phyloP scores from a whole-genome alignment of 2,113 vertebrate genomes.

The Chelonoidis abingdonii region DNA sequence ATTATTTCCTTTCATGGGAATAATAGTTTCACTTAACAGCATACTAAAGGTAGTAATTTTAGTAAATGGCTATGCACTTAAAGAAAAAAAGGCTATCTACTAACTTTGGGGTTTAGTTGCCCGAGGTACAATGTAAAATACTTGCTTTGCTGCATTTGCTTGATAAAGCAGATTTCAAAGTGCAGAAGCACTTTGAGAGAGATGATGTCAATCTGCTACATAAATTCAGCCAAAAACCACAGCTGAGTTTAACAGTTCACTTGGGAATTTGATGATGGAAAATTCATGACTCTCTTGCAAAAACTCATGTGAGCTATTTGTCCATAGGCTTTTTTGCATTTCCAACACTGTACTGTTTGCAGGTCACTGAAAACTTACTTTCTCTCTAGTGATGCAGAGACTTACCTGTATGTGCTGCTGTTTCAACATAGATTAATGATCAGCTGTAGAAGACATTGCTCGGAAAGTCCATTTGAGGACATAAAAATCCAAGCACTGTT shows the following conservation, averaged over 20 bases:
- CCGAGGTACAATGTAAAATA: background rate
- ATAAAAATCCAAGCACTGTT: rapidly evolving
- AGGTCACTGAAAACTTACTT: constrained; percentile 40
- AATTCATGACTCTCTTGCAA: constrained; percentile 60
- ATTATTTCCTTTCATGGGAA: too few species aligned
- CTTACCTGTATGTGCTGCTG: background rate
- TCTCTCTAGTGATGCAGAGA: background rate
- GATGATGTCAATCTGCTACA: constrained; percentile 63
- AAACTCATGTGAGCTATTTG: constrained; percentile 59
- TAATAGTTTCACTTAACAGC: background rate
- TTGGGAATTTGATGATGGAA: constrained; percentile 70
- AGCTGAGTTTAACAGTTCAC: constrained; percentile 55
- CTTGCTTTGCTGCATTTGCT: background rate
- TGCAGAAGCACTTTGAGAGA: constrained; percentile 3
- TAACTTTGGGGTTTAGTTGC: background rate
- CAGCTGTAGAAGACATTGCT: background rate
- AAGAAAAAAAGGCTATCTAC: background rate
- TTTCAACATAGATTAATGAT: background rate
- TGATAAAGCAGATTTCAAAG: background rate
- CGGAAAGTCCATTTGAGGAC: background rate
- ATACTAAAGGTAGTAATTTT: background rate
- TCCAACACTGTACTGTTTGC: background rate
- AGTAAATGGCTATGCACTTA: background rate
- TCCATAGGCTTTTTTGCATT: constrained; percentile 38
- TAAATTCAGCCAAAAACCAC: constrained; percentile 64